Percentiles rank a stretch among this genome's conserved stretches.
These are phyloP conservation scores for Dolomedes plantarius DNA, from an alignment of 2,888 invertebrate species.

Conservation along the genomic window DNA sequence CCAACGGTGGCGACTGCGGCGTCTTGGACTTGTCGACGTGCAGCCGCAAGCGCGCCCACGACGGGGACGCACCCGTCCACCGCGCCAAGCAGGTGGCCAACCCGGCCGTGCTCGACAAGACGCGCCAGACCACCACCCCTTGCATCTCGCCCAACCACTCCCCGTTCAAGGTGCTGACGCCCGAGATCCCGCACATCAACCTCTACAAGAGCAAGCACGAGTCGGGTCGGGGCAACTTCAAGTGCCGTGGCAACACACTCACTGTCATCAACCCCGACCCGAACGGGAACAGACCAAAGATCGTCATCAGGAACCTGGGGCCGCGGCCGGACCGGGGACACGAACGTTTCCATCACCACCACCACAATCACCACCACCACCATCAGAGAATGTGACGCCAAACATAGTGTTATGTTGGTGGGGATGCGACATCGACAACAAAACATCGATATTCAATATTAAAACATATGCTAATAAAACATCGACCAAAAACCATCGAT, in stretches of 20 bases:
- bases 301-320: constrained; percentile 68
- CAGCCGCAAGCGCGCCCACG: constrained; percentile 46
- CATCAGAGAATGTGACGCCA: constrained; percentile 67
- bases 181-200: constrained; percentile 51
- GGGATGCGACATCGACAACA: too few species aligned
- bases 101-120: constrained; percentile 68
- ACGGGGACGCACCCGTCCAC: constrained; percentile 29
- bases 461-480: too few species aligned
- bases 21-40: constrained; percentile 68
- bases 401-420: too few species aligned
- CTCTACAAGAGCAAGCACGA: constrained; percentile 61
- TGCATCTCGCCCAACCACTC: constrained; percentile 55
- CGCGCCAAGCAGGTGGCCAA: constrained; percentile 67
- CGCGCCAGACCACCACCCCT: constrained; percentile 45
- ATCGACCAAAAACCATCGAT: too few species aligned
- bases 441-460: too few species aligned
- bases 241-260: constrained; percentile 58
- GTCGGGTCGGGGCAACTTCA: constrained; percentile 46
- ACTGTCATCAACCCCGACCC: constrained; percentile 70
- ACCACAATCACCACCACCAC: constrained; percentile 51
- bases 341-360: constrained; percentile 37
- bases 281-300: constrained; percentile 68
- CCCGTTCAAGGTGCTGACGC: constrained; percentile 43
- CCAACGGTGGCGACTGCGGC: constrained; percentile 45
- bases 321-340: constrained; percentile 56